phyloP scores from a whole-genome alignment of 2,888 invertebrate species.

The Caenorhabditis uteleia region DNA sequence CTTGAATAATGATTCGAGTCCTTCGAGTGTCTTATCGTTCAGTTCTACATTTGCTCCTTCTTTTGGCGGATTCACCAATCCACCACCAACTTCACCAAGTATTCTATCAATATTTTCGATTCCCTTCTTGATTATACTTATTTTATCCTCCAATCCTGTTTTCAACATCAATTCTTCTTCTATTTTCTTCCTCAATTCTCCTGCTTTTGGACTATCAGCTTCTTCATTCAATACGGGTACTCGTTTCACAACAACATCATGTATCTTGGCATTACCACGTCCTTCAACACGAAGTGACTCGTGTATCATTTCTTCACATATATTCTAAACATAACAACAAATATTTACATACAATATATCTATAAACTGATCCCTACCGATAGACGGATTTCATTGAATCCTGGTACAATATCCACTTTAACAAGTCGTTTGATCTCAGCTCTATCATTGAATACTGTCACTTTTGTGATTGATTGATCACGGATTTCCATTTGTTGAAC shows the following conservation, averaged over 20 bases:
- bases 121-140: slow-evolving; percentile 33
- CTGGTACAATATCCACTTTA: slow-evolving; percentile 35
- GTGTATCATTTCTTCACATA: slow-evolving; percentile 28
- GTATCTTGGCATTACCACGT: slow-evolving; percentile 50
- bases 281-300: slow-evolving; percentile 62
- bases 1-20: slow-evolving; percentile 45
- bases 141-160: slow-evolving; percentile 23
- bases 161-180: slow-evolving; percentile 10
- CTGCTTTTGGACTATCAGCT: slow-evolving; percentile 41
- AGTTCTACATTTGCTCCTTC: slow-evolving; percentile 8
- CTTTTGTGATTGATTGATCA: slow-evolving; percentile 30
- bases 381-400: slow-evolving; percentile 53
- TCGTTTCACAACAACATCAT: slow-evolving; percentile 54
- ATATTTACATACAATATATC: background rate
- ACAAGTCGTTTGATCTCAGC: slow-evolving; percentile 58
- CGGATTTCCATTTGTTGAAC: slow-evolving; percentile 32
- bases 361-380: slow-evolving; percentile 33
- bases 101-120: slow-evolving; percentile 59
- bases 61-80: slow-evolving; percentile 28
- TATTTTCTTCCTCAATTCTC: slow-evolving; percentile 1
- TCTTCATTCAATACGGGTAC: slow-evolving; percentile 29
- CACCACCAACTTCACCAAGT: slow-evolving; percentile 27
- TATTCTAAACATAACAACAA: slow-evolving; percentile 40
- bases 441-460: slow-evolving; percentile 61
- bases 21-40: slow-evolving; percentile 37